Evolutionary conservation across 2,113 vertebrate genomes (phyloP).

Genomic region (Hemibagrus wyckioides): DNA sequence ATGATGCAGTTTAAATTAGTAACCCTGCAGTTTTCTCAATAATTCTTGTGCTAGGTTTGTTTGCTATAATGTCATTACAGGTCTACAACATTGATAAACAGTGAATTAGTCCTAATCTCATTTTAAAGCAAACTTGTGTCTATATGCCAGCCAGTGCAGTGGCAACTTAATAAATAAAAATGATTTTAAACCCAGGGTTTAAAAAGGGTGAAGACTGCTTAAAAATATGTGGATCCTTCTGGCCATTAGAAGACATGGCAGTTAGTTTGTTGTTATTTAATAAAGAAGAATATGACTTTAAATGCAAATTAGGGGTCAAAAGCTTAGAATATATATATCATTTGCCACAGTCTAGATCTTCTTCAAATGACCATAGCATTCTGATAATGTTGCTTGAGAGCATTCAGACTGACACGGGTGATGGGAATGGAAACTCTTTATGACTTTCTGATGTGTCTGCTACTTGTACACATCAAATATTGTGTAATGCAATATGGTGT

Average conservation of each 20-base stretch:
- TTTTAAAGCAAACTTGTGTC: neutral
- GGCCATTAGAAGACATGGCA: neutral
- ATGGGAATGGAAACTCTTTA: neutral
- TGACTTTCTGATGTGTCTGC: neutral
- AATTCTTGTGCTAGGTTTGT: neutral
- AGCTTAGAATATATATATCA: neutral
- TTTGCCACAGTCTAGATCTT: neutral
- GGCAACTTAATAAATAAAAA: neutral
- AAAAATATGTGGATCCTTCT: neutral
- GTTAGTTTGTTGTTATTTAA: neutral
- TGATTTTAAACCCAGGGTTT: no score
- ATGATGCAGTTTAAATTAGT: neutral
- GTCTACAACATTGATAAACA: neutral
- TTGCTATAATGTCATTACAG: neutral
- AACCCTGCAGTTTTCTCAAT: neutral
- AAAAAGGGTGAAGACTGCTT: neutral
- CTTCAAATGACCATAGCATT: neutral
- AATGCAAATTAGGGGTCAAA: neutral
- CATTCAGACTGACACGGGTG: neutral
- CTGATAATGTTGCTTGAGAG: neutral
- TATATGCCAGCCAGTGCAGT: neutral
- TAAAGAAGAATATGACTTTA: neutral
- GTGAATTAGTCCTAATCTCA: neutral
- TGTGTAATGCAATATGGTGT: neutral
- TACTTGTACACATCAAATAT: neutral